phyloP scores from a whole-genome alignment of 2,888 invertebrate genomes.

The Pristionchus entomophagus region DNA sequence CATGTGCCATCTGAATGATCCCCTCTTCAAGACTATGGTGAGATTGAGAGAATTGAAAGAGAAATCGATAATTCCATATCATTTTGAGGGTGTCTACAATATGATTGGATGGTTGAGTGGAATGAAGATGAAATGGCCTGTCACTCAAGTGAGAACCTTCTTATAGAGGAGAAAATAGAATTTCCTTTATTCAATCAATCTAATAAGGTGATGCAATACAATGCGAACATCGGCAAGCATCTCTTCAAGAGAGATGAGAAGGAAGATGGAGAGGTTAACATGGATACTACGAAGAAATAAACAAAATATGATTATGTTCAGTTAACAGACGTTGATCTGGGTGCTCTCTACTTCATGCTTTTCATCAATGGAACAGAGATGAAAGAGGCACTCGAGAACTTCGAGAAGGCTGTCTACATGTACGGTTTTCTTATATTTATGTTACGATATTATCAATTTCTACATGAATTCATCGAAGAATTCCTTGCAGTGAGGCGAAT shows the following conservation, averaged over 20 bases:
- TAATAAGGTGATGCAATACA: slow-evolving; percentile 51
- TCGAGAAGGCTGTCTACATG: slow-evolving; percentile 54
- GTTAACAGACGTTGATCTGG: slow-evolving; percentile 49
- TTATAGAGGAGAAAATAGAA: not conserved
- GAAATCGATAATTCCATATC: not conserved
- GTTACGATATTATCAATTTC: not conserved
- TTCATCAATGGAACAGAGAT: slow-evolving; percentile 59
- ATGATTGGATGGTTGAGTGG: slow-evolving; percentile 25
- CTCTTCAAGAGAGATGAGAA: slow-evolving; percentile 53
- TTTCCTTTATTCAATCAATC: not conserved
- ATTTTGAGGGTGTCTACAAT: slow-evolving; percentile 27
- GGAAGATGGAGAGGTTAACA: slow-evolving; percentile 41
- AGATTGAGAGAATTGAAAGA: not conserved
- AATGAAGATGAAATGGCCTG: slow-evolving; percentile 44
- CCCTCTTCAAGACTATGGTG: slow-evolving; percentile 60
- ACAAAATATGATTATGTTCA: not conserved
- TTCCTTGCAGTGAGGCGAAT: slow-evolving; percentile 52
- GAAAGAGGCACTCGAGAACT: slow-evolving; percentile 54
- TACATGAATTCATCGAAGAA: not conserved
- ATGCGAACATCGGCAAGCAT: slow-evolving; percentile 67
- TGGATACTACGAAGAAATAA: not conserved
- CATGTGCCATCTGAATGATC: slow-evolving; percentile 62
- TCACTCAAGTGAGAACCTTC: slow-evolving; percentile 5
- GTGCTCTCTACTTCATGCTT: slow-evolving; percentile 62
- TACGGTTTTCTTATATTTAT: not conserved